These are phyloP conservation scores for Melanotaenia pygmaea DNA, from an alignment of 2,797 vertebrate species.

Conservation along the genomic window DNA sequence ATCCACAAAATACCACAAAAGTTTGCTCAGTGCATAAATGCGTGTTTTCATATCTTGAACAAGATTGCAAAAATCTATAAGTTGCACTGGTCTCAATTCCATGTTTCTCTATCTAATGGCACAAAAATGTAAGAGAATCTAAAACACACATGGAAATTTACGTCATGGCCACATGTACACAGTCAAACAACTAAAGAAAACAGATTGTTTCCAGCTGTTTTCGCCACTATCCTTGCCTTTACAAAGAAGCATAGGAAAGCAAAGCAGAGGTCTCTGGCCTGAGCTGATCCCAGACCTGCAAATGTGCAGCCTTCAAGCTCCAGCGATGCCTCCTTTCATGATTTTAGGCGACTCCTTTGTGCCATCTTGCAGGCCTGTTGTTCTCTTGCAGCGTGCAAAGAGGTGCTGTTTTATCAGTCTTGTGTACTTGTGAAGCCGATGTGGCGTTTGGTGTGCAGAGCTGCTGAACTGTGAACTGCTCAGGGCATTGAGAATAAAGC, in stretches of 20 bases:
- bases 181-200: not conserved
- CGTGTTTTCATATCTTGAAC: too few species aligned
- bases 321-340: constrained; percentile 34
- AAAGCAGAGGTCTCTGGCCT: constrained; percentile 5
- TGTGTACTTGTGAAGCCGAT: constrained; percentile 57
- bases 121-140: not conserved
- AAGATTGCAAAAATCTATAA: too few species aligned
- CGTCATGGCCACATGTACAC: not conserved
- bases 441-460: constrained; percentile 60
- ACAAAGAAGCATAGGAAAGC: constrained; percentile 6
- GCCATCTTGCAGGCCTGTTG: constrained; percentile 19
- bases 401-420: constrained; percentile 36
- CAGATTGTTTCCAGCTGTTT: constrained; percentile 26
- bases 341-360: constrained; percentile 29
- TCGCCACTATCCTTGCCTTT: not conserved
- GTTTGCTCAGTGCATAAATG: too few species aligned
- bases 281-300: constrained; percentile 39
- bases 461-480: constrained; percentile 59
- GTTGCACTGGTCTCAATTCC: not conserved
- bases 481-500: constrained; percentile 55
- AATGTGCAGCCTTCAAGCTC: constrained; percentile 14
- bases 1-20: too few species aligned
- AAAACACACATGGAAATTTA: not conserved
- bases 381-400: constrained; percentile 24
- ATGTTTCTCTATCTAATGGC: not conserved